These are phyloP conservation scores for Cinara cedri DNA, from an alignment of 2,888 invertebrate genomes.

Conservation along the genomic window DNA sequence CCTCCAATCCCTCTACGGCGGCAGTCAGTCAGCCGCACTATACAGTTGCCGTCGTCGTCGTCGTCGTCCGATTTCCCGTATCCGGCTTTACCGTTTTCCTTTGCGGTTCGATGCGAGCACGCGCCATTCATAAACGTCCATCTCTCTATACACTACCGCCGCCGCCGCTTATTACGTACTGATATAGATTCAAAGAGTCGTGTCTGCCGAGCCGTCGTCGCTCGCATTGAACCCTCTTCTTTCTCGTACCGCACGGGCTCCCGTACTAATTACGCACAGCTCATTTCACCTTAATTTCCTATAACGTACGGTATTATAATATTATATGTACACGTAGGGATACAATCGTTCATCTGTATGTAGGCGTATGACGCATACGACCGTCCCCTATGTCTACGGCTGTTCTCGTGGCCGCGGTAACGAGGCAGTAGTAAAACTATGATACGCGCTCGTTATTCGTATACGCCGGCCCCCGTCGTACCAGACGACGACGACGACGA, in stretches of 20 bases:
- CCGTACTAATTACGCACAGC: constrained; percentile 24
- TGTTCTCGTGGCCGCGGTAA: too few relatives aligned
- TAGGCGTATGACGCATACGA: too few relatives aligned
- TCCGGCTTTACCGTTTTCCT: constrained; percentile 27
- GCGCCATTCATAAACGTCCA: constrained; percentile 46
- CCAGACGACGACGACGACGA: too few relatives aligned
- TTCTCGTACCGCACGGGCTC: neutral
- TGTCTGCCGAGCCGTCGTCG: neutral
- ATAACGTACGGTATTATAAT: too few relatives aligned
- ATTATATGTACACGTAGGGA: too few relatives aligned
- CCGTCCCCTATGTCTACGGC: too few relatives aligned
- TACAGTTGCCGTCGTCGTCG: neutral
- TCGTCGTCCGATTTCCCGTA: constrained; percentile 42
- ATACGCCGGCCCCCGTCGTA: too few relatives aligned
- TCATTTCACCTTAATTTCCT: constrained; percentile 31
- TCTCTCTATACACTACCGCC: too few relatives aligned
- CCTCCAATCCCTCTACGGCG: neutral
- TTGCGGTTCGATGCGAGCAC: constrained; percentile 17
- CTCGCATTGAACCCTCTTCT: too few relatives aligned
- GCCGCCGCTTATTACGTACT: neutral
- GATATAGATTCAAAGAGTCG: neutral
- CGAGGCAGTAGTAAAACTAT: too few relatives aligned
- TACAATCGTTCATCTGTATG: neutral
- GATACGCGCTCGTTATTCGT: neutral
- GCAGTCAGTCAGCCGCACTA: neutral